Base-by-base conservation (phyloP, 1,140 invertebrate species). In the Odontomachus brunneus region DNA sequence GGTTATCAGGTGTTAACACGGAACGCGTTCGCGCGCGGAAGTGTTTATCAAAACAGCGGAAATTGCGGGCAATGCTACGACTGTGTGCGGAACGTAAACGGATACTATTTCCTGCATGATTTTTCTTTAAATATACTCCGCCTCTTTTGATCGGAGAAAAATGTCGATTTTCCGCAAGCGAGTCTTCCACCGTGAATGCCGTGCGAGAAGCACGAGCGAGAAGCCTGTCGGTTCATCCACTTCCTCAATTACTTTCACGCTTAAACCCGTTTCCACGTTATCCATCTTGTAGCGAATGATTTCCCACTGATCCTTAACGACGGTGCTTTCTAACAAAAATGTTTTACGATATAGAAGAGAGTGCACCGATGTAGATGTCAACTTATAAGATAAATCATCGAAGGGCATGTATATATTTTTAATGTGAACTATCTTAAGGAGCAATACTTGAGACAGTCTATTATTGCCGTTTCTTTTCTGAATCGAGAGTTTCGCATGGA, bases 201-300 rank as follows among this genome's bases (percentile, higher is more conserved):
- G 19, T 62, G 19, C 78, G 57, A 44, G 33, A 74, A 71, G 86
- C 53, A 81, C 69, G 69, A 72, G 63, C 73, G n/a, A n/a, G n/a
- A n/a, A 63, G 62, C 67, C 72, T 73, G 80, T 80, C 78, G 63
- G 80, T 84, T 86, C 86, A 84, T 90, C 88, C 82, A 90, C 90
- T 91, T 91, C 89, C 90, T 91, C 91, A 88, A 91, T 91, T 91
- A 91, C 91, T 91, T 91, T 90, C 90, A 90, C 90, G 87, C 90
- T 91, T 90, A 90, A 90, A 91, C 90, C 89, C 87, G 89, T 91
- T 91, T 91, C 87, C 86, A 88, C 81, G 89, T 85, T 91, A 90
- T 90, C 90, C 85, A 89, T 90, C 89, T 88, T 60, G 72, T 63
- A 82, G 72, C 67, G 84, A 82, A 88, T 90, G 85, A 81, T 82